Conservation (phyloP, 2,888 invertebrate genomes). For the Clistopyga incitator region DNA sequence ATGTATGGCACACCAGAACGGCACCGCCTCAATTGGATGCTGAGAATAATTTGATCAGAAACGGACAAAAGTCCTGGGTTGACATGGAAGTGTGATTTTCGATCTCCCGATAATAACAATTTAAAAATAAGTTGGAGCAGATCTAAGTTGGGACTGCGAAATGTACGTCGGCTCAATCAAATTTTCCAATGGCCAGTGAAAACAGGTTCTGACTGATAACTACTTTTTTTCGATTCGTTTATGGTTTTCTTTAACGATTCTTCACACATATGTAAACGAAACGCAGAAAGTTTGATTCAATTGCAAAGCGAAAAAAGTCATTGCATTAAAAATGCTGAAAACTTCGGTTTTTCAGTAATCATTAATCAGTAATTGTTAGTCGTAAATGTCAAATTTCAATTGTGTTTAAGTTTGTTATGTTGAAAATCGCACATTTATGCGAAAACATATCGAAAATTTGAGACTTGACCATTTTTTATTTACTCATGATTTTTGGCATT, state of each 20-base stretch:
- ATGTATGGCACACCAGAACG: constrained; percentile 99
- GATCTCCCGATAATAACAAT: neutral
- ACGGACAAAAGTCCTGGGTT: constrained; percentile 86
- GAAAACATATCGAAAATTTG: no score
- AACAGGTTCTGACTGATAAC: neutral
- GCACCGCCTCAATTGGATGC: constrained; percentile 92
- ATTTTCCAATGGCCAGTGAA: neutral
- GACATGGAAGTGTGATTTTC: constrained; percentile 87
- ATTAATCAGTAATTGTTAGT: no score
- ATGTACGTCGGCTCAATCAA: neutral
- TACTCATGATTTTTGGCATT: no score
- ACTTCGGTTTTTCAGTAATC: no score
- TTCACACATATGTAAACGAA: neutral
- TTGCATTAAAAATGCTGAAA: no score
- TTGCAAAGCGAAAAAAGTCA: no score
- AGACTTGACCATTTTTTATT: no score
- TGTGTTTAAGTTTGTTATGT: no score
- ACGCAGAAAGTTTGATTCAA: no score
- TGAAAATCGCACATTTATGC: no score
- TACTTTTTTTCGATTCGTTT: neutral
- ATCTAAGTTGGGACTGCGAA: neutral
- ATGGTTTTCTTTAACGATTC: neutral
- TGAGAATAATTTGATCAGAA: constrained; percentile 87
- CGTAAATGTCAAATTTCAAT: no score
- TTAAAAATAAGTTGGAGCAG: neutral